Base-by-base conservation (phyloP, 2,888 invertebrate genomes). In the Leucophenga montana region DNA sequence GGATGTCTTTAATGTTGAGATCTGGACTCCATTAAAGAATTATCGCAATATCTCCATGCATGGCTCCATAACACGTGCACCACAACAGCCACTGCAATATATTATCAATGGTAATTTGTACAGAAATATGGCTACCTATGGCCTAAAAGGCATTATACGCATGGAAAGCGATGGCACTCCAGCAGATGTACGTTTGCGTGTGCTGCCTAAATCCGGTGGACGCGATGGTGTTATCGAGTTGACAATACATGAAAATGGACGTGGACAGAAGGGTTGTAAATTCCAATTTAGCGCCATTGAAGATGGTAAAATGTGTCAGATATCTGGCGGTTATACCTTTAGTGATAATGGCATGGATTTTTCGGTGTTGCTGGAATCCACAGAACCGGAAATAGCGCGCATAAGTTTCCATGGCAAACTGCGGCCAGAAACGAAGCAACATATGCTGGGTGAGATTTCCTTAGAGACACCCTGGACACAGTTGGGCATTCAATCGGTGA, bases 321-420 rank as follows among this genome's bases (percentile, higher is more conserved):
- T 89, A 39, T 85, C 86, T 0, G 88, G 88, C 0, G 88, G 89
- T 31, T 89, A 89, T 71, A 86, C 86, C 20, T 74, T 87, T 4
- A 82, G 84, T 46, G 85, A 85, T 65, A 82, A 82, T 73, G 89
- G 90, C 73, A 90, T 90, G 89, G 88, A 90, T 74, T 86, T 90
- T 72, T 87, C 85, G 0, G 76, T 86, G 5, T 67, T 87, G 13
- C 77, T 89, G 2, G 82, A 87, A 69, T 88, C 89, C 3, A 86
- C 87, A 0, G 85, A 86, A 46, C 82, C 86, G 1, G 86, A 87
- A 67, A 80, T 88, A 16, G 77, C 85, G 0, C 84, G 85, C 13
- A 87, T 89, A 14, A 85, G 81, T 73, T 74, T 88, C 33, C 80
- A 87, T 68, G 85, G 86, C 9, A 85, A 85, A 48, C 67, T 88